Conservation (phyloP, 2,113 vertebrate species). For the Oenanthe oenanthe region DNA sequence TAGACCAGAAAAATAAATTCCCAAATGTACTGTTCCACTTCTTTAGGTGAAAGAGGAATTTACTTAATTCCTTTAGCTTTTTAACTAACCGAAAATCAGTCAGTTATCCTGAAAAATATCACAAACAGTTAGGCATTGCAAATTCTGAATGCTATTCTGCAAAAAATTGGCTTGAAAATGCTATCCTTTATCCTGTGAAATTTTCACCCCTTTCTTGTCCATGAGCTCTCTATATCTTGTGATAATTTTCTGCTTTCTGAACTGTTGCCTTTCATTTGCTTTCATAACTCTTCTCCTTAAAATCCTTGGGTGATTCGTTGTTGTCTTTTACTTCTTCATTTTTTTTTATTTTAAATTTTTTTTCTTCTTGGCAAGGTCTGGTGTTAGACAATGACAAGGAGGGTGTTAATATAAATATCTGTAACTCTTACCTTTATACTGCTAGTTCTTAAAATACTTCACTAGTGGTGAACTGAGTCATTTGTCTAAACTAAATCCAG, state of each 20-base stretch:
- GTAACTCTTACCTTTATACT: not conserved
- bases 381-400: not conserved
- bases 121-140: not conserved
- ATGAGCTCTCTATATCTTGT: not conserved
- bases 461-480: not conserved
- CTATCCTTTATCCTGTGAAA: not conserved
- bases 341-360: not conserved
- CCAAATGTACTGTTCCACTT: not conserved
- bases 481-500: not conserved
- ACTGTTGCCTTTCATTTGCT: not conserved
- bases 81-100: not conserved
- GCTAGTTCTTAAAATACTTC: not conserved
- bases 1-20: not conserved
- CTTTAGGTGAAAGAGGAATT: not conserved
- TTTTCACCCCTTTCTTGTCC: not conserved
- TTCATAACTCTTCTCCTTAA: not conserved
- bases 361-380: not conserved
- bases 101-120: not conserved
- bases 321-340: not conserved
- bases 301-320: not conserved
- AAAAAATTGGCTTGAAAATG: not conserved
- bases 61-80: not conserved
- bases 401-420: not conserved
- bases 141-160: not conserved
- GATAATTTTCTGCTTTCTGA: not conserved